Conservation (phyloP, 2,888 invertebrate genomes). For the Drosophila pseudotakahashii region DNA sequence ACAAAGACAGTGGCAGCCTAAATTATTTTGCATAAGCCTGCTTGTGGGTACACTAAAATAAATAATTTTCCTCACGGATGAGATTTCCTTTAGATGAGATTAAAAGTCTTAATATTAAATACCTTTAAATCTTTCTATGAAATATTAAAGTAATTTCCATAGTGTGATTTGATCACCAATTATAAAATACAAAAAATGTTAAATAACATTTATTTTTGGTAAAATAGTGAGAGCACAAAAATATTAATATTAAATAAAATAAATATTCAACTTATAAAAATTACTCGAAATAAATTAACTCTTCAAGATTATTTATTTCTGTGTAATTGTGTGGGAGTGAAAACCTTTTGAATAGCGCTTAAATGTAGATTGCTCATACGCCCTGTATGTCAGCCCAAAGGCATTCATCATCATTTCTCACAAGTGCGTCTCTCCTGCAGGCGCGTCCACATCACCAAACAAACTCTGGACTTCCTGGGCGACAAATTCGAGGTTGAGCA, state of each 20-base stretch:
- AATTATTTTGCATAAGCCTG: slow-evolving; percentile 28
- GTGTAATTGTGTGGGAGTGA: neutral
- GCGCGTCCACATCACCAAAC: slow-evolving; percentile 94
- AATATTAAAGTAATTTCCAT: too few relatives aligned
- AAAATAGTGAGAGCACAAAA: too few relatives aligned
- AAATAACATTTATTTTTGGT: too few relatives aligned
- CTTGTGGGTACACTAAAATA: slow-evolving; percentile 1
- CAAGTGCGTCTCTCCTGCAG: slow-evolving; percentile 85
- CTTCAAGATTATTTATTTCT: neutral
- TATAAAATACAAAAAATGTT: too few relatives aligned
- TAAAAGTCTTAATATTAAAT: too few relatives aligned
- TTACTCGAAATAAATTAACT: neutral
- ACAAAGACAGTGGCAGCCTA: slow-evolving; percentile 11
- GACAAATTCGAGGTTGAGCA: slow-evolving; percentile 94
- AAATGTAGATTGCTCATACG: slow-evolving; percentile 28
- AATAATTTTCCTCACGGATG: too few relatives aligned
- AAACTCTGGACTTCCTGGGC: slow-evolving; percentile 92
- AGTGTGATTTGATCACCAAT: too few relatives aligned
- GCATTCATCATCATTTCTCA: slow-evolving; percentile 20
- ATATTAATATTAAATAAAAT: neutral
- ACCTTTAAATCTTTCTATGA: too few relatives aligned
- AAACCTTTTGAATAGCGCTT: neutral
- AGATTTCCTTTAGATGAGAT: too few relatives aligned
- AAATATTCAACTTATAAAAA: neutral
- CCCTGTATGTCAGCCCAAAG: slow-evolving; percentile 5